Evolutionary conservation across 2,888 invertebrate species (phyloP).

Genomic region (Matsumyia berberina): DNA sequence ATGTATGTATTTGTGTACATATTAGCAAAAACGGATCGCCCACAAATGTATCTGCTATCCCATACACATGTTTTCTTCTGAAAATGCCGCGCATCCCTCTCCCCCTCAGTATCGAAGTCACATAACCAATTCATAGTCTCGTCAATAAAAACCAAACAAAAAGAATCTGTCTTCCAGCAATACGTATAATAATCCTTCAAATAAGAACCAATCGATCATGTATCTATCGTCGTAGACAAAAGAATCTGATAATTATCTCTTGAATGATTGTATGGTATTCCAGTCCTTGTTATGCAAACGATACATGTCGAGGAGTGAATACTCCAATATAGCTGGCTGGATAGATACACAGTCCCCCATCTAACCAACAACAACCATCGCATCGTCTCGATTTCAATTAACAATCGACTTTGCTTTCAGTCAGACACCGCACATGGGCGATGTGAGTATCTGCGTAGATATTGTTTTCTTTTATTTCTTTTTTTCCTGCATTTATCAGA

Average conservation of each 20-base stretch:
- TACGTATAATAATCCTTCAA: constrained; percentile 52
- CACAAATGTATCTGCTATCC: not conserved
- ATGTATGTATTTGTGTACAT: no score
- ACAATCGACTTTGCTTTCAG: constrained; percentile 66
- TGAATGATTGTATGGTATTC: constrained; percentile 60
- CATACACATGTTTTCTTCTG: not conserved
- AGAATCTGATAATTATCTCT: constrained; percentile 66
- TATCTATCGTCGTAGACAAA: constrained; percentile 64
- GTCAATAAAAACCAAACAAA: constrained; percentile 35
- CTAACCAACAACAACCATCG: constrained; percentile 18
- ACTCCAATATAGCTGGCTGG: constrained; percentile 13
- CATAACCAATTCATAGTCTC: constrained; percentile 53
- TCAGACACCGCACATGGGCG: constrained; percentile 37
- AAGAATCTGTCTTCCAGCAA: constrained; percentile 30
- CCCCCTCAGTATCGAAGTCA: not conserved
- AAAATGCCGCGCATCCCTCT: constrained; percentile 12
- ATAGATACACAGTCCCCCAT: not conserved
- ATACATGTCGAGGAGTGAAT: constrained; percentile 4
- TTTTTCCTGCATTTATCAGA: constrained; percentile 50
- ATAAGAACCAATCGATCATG: constrained; percentile 66
- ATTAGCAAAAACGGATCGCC: no score
- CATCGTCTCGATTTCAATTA: constrained; percentile 73
- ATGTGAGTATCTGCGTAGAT: not conserved
- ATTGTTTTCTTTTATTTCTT: constrained; percentile 48
- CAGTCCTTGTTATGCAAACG: constrained; percentile 64